Evolutionary conservation across 2,113 vertebrate species (phyloP).

Genomic region (Mustelus asterias): DNA sequence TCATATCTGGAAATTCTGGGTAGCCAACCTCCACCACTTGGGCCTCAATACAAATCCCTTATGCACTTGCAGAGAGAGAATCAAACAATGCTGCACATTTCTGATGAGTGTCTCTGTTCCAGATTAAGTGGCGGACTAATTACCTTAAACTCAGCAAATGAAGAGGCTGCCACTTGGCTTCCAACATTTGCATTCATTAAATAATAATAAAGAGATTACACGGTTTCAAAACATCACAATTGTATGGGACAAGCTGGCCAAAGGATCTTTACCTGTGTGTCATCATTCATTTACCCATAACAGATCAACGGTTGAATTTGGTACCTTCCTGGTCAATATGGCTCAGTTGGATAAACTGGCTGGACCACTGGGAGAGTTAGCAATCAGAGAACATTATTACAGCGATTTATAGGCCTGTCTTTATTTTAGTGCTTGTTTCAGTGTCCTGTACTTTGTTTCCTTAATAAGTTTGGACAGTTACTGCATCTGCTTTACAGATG

Average conservation of each 20-base stretch:
- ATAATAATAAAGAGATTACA: background rate
- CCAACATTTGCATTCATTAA: too few species aligned
- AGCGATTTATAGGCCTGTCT: background rate
- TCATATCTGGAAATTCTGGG: too few species aligned
- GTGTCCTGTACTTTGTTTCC: background rate
- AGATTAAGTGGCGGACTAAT: too few species aligned
- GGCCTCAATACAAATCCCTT: too few species aligned
- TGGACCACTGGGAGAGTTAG: background rate
- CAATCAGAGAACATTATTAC: background rate
- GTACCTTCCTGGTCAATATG: background rate
- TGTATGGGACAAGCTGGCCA: background rate
- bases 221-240: background rate
- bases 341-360: background rate
- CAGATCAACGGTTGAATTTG: background rate
- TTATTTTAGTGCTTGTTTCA: background rate
- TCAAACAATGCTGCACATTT: too few species aligned
- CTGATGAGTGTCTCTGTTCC: too few species aligned
- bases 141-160: too few species aligned
- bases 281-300: background rate
- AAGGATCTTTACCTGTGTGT: background rate
- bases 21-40: too few species aligned
- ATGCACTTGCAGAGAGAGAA: too few species aligned
- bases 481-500: background rate
- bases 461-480: conserved; percentile 21
- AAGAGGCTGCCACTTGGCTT: too few species aligned